Evolutionary conservation across 53 echinoderm and acorn worm genomes (phyloP).

Genomic region (Henricia sp.): DNA sequence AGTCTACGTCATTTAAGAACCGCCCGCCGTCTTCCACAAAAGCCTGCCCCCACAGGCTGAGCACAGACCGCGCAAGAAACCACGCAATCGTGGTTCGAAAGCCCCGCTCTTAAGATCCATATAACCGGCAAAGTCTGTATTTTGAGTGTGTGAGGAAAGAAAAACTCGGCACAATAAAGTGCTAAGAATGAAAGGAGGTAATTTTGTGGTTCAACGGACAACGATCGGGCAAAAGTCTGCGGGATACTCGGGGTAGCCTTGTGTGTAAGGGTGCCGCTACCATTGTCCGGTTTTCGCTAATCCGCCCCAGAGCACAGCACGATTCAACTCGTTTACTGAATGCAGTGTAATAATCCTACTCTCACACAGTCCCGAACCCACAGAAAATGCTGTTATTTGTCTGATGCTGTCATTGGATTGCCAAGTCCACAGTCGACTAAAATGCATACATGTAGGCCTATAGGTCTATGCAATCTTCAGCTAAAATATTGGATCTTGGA

Average conservation of each 20-base stretch:
- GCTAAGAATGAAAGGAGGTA: neutral
- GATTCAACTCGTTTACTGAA: neutral
- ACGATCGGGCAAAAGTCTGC: slow-evolving; percentile 14
- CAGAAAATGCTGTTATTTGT: no score
- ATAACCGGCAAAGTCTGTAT: slow-evolving; percentile 6
- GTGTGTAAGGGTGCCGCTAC: slow-evolving; percentile 14
- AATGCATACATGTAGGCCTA: no score
- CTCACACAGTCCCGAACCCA: neutral
- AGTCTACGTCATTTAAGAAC: slow-evolving; percentile 30
- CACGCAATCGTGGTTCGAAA: slow-evolving; percentile 28
- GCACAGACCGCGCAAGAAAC: slow-evolving; percentile 25
- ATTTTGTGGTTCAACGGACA: slow-evolving; percentile 42
- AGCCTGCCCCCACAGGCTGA: slow-evolving; percentile 5
- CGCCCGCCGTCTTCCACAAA: slow-evolving; percentile 39
- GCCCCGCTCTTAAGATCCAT: no score
- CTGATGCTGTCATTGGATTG: no score
- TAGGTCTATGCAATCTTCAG: no score
- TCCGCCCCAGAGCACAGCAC: slow-evolving; percentile 13
- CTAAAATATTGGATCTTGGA: no score
- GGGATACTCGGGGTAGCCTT: neutral
- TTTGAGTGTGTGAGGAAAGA: neutral
- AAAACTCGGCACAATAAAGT: neutral
- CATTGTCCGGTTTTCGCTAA: slow-evolving; percentile 19
- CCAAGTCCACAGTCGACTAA: no score
- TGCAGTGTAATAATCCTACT: slow-evolving; percentile 8